Base-by-base conservation (phyloP, 1,140 invertebrate genomes). In the Aphis craccivora region DNA sequence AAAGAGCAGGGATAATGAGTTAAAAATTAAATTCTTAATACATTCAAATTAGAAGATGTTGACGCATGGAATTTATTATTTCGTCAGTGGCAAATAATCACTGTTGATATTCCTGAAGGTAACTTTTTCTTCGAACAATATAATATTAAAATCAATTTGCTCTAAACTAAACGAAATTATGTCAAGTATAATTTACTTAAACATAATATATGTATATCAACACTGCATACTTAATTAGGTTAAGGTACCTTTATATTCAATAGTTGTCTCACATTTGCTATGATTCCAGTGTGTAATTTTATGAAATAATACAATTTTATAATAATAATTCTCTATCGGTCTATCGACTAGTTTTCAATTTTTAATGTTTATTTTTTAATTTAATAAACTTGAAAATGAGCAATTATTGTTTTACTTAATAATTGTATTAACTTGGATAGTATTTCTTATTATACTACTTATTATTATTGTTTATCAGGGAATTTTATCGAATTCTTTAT, bases 11-110 rank as follows among this genome's bases (percentile, higher is more conserved):
- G 45, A 48, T 88, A 88, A 88, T n/a, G 45, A 88, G 45, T 88
- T 88, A 30, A 88, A 88, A 88, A 88, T 88, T 35, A 88, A 88
- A 76, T 76, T 76, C 60, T n/a, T n/a, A 76, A n/a, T n/a, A 18
- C 11, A 67, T 18, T n/a, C 18, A 67, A 30, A 60, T 14, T 30
- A 30, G 11, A 67, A 67, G 14, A n/a, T 76, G 60, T 76, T 76
- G 60, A 76, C n/a, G 30, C 60, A n/a, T 76, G 30, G 14, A 51
- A 51, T 14, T 51, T 30, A 86, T 51, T 48, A 48, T 48, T 88
- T 88, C 43, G 45, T 88, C 43, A 88, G 45, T 88, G n/a, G 23
- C 43, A 20, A 88, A 20, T 88, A 88, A 43, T 48, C 18, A 88
- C n/a, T 76, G 30, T 51, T 2, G 45, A 35, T 48, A 48, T 88